These are phyloP conservation scores for Lycorma delicatula DNA, from an alignment of 1,140 invertebrate species.

Conservation along the genomic window DNA sequence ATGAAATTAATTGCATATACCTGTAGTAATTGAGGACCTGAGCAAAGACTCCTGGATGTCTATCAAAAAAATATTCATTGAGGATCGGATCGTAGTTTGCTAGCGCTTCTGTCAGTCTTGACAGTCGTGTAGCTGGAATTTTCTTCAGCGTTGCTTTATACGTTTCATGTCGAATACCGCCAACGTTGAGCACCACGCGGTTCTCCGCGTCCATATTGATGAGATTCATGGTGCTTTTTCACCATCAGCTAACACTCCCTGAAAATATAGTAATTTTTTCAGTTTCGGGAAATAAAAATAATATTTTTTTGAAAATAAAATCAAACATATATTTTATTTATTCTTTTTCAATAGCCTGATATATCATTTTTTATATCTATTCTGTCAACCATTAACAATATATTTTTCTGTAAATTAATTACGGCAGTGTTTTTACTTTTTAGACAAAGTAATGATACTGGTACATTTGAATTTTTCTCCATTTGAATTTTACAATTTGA, in stretches of 20 bases:
- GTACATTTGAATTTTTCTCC: too few species aligned
- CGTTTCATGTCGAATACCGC: constrained; percentile 94
- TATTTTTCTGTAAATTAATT: too few species aligned
- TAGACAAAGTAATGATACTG: too few species aligned
- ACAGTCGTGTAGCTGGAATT: constrained; percentile 86
- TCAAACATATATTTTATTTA: too few species aligned
- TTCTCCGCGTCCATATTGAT: constrained; percentile 90
- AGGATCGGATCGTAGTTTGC: constrained; percentile 93
- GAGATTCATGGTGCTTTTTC: constrained; percentile 51
- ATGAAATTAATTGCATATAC: too few species aligned
- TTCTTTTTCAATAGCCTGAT: too few species aligned
- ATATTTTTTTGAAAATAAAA: too few species aligned
- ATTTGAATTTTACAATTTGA: too few species aligned
- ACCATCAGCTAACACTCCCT: constrained; percentile 17
- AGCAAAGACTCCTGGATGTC: constrained; percentile 96
- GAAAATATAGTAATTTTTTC: background rate
- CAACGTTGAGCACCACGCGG: constrained; percentile 96
- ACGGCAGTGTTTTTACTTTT: too few species aligned
- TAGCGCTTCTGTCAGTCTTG: constrained; percentile 77
- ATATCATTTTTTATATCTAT: too few species aligned
- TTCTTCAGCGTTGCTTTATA: constrained; percentile 90
- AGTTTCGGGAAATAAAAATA: too few species aligned
- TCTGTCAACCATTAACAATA: too few species aligned
- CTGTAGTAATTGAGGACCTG: constrained; percentile 87
- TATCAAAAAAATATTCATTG: constrained; percentile 98